A percentile compares a stretch with the other conserved stretches of the same genome.
Conservation (phyloP, 1,140 invertebrate genomes). For the Heliconius himera region DNA sequence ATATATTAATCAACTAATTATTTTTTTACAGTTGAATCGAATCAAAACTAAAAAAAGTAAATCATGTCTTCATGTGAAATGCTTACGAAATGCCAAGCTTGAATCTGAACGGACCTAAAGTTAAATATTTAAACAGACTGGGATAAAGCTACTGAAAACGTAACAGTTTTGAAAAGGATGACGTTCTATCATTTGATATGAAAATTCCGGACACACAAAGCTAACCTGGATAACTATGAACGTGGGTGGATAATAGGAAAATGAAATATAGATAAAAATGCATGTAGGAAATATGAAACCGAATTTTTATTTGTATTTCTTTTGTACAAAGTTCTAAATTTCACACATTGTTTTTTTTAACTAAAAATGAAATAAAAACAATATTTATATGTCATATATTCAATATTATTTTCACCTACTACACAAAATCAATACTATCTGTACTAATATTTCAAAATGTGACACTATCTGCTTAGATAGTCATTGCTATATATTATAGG, state of each 20-base stretch:
- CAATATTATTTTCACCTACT: no score
- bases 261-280: slow-evolving; percentile 11
- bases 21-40: not conserved
- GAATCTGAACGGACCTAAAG: slow-evolving; percentile 12
- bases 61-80: not conserved
- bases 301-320: not conserved
- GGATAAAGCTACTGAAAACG: slow-evolving; percentile 16
- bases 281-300: not conserved
- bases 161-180: slow-evolving; percentile 23
- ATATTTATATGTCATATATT: no score
- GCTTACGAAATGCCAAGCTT: not conserved
- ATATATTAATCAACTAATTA: no score
- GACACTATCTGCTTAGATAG: no score
- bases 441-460: no score
- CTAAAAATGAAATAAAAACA: no score
- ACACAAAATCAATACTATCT: no score
- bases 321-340: not conserved
- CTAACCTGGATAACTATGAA: slow-evolving; percentile 1
- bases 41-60: not conserved
- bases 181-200: slow-evolving; percentile 14
- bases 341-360: no score
- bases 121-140: slow-evolving; percentile 17
- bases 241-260: slow-evolving; percentile 15
- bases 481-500: no score
- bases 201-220: slow-evolving; percentile 8